These are phyloP conservation scores for Holothuria scabra DNA, from an alignment of 53 echinoderm and acorn worm species.

Conservation along the genomic window DNA sequence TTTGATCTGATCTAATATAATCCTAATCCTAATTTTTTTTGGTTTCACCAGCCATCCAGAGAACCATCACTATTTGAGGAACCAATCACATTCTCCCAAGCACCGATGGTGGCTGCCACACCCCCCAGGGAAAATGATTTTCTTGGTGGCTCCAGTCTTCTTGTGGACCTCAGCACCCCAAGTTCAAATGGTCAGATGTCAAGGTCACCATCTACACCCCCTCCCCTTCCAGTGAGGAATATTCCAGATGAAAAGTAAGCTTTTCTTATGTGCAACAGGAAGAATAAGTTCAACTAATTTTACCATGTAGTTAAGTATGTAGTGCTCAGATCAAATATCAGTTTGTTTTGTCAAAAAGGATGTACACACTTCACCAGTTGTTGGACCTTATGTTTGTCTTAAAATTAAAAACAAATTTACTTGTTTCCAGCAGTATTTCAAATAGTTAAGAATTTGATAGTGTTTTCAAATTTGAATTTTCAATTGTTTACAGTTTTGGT, in stretches of 20 bases:
- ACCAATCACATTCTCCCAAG: neutral
- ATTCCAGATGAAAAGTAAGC: conserved; percentile 86
- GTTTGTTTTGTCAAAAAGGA: too few species aligned
- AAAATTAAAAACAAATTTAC: too few species aligned
- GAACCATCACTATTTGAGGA: conserved; percentile 44
- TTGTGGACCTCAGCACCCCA: conserved; percentile 69
- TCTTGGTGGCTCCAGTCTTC: conserved; percentile 51
- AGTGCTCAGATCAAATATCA: too few species aligned
- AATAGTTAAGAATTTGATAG: too few species aligned
- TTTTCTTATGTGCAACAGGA: neutral
- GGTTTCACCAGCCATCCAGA: conserved; percentile 5
- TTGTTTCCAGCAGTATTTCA: too few species aligned
- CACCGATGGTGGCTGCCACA: neutral
- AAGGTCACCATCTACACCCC: conserved; percentile 51
- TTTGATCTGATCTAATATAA: neutral
- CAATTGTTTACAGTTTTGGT: too few species aligned
- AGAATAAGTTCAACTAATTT: neutral
- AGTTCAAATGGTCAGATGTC: conserved; percentile 78
- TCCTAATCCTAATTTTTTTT: too few species aligned
- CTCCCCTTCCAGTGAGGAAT: conserved; percentile 35
- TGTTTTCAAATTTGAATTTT: too few species aligned
- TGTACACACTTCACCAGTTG: too few species aligned
- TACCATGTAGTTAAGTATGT: too few species aligned
- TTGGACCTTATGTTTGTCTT: too few species aligned
- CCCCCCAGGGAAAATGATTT: conserved; percentile 28